phyloP scores from a whole-genome alignment of 2,797 vertebrate genomes.

The Paguma larvata region DNA sequence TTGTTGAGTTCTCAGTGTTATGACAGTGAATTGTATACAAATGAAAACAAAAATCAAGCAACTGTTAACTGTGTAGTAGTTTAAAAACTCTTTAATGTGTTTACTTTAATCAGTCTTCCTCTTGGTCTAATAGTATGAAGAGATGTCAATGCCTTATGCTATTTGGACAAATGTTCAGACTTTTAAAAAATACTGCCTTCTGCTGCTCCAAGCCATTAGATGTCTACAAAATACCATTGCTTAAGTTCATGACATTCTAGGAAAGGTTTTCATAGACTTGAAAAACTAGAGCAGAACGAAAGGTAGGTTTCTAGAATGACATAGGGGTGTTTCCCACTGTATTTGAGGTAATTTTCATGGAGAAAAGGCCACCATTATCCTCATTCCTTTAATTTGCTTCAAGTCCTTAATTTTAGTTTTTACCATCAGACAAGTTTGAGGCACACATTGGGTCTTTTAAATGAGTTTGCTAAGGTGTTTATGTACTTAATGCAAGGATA shows the following conservation, averaged over 20 bases:
- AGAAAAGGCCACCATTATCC: conserved; percentile 8
- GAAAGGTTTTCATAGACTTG: conserved; percentile 44
- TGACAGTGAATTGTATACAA: background rate
- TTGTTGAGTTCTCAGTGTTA: conserved; percentile 46
- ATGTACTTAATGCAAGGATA: background rate
- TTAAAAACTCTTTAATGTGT: conserved; percentile 47
- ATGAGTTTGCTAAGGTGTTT: conserved; percentile 49
- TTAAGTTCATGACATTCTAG: conserved; percentile 46
- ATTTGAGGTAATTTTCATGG: conserved; percentile 19
- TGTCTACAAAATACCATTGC: conserved; percentile 8
- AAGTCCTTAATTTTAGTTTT: conserved; percentile 58
- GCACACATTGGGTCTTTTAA: background rate
- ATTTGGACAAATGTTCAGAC: conserved; percentile 38
- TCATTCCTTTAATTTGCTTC: conserved; percentile 45
- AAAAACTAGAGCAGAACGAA: conserved; percentile 20
- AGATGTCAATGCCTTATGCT: background rate
- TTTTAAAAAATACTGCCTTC: conserved; percentile 31
- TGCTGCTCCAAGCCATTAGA: background rate
- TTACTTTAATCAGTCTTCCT: conserved; percentile 43
- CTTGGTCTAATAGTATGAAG: background rate
- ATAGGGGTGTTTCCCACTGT: background rate
- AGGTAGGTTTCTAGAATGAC: conserved; percentile 51
- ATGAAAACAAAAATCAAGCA: conserved; percentile 32
- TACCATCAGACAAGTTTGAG: conserved; percentile 45
- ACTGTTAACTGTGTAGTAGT: background rate